Evolutionary conservation across 2,113 vertebrate genomes (phyloP), one percentile per base, ranked within the genome.

Genomic region (Labeo catla): DNA sequence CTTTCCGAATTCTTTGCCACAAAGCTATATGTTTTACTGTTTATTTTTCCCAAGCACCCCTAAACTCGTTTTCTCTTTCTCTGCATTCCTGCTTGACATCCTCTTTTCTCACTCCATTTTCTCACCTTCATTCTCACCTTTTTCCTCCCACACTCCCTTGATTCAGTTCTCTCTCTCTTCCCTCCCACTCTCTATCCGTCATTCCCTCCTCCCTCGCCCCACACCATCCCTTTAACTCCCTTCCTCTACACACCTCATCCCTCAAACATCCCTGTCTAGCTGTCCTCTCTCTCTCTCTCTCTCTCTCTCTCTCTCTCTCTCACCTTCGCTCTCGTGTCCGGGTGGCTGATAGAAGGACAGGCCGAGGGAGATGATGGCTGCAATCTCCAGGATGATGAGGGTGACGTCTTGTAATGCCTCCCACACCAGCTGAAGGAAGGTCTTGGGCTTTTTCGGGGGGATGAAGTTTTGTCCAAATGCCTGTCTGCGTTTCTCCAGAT

Each of bases 321-420:
- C 77, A 97, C 97, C 89, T 88, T 96, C 95, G 0, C 70, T 95
- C 70, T 96, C 95, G 49, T 95, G 92, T 12, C 95, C 94, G 0
- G 96, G 96, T 0, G 97, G 96, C 73, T 96, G 96, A 82, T 98
- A 98, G 93, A 98, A 97, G 15, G 97, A 97, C 68, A 98, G 94
- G 73, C 95, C 97, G 43, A 98, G 94, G 74, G 97, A 98, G 89
- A 97, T 95, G 81, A 97, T 96, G 93, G 97, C 97, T 0, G 97
- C 97, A 3, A 96, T 96, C 93, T 97, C 97, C 87, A 98, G 91
- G 89, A 98, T 97, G 94, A 98, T 97, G 86, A 98, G 96, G 1
- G 97, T 98, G 88, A 98, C 97, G 0, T 98, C 97, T 91, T 98
- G 96, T 81, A 97, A 92, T 15, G 97, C 97, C 90, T 97, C 97